Evolutionary conservation across 2,113 vertebrate genomes (phyloP), one percentile per base, ranked within the genome.

Genomic region (Pipa parva): DNA sequence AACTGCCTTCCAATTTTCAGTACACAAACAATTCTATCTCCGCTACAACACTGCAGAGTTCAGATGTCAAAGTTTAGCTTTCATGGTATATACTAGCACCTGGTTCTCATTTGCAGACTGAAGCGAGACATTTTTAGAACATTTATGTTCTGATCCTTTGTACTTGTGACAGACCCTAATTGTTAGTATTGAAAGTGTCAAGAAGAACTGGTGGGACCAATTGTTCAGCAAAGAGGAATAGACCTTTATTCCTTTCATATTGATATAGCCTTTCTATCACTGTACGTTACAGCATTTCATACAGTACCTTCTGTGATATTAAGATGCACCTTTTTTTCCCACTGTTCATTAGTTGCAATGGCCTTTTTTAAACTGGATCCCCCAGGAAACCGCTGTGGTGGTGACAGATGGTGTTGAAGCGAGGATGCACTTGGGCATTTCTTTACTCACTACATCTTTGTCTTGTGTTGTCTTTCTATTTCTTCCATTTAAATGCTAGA

Each of bases 361-460:
- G 78, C 75, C 80, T 85, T 88, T 85, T n/a, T 77, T 77, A 77
- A 81, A 77, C 71, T 62, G 63, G 72, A 79, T 74, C 86, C 88
- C 78, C 67, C 72, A 82, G 84, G 83, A 82, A 67, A 36, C 27
- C 22, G 18, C 67, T 49, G 61, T 72, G 76, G 80, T 72, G 74
- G 83, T 86, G 85, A 86, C 85, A 88, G 84, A 90, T 87, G 87
- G 84, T 1, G 57, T 63, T 79, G 76, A 72, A 79, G 24, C 51
- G 70, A 69, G 75, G 77, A 73, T 79, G 74, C 74, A 82, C 73
- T 77, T 75, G 79, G 82, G 73, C 1, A 1, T 56, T 54, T 72
- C 62, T 76, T 73, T 49, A 63, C 11, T 72, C 9, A 0, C 59
- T 75, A 79, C 75, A 67, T 72, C 67, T 82, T 74, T 85, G 63